These are phyloP conservation scores for Pinna nobilis DNA, from an alignment of 1,140 invertebrate species.

Conservation along the genomic window DNA sequence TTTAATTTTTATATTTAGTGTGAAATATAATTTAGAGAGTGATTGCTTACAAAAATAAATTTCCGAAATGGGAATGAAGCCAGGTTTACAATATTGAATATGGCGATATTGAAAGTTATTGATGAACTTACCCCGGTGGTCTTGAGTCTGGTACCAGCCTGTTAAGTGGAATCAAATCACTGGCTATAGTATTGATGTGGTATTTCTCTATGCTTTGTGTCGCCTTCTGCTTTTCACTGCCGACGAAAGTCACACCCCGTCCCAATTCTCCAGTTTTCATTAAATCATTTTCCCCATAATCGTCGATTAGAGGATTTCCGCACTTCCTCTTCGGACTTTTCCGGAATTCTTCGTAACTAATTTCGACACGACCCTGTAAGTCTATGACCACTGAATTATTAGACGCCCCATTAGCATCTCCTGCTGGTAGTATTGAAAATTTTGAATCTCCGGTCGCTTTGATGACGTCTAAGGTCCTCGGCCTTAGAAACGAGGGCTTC, in stretches of 20 bases:
- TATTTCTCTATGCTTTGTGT: conserved; percentile 34
- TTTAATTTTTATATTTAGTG: too few species aligned
- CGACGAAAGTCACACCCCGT: conserved; percentile 53
- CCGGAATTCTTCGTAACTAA: conserved; percentile 50
- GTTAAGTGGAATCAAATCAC: conserved; percentile 60
- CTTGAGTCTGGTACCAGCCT: conserved; percentile 59
- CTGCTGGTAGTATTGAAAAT: background rate
- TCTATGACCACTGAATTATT: background rate
- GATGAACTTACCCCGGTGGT: conserved; percentile 48
- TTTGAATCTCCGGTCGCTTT: conserved; percentile 2
- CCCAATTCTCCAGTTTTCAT: conserved; percentile 52
- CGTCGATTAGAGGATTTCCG: conserved; percentile 52
- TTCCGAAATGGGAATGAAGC: background rate
- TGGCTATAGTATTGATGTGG: conserved; percentile 53
- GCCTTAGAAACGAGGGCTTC: background rate
- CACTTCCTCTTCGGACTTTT: conserved; percentile 21
- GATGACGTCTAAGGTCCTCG: background rate
- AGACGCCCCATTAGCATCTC: background rate
- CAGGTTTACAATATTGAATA: background rate
- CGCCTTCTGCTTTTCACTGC: conserved; percentile 37
- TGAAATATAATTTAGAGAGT: too few species aligned
- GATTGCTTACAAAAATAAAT: too few species aligned
- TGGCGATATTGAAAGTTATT: background rate
- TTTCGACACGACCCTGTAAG: conserved; percentile 13
- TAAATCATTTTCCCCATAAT: conserved; percentile 52